A percentile compares a stretch with the other conserved stretches of the same genome.
Evolutionary conservation across 2,113 vertebrate genomes (phyloP).

Genomic region (Ancistrus triradiatus): DNA sequence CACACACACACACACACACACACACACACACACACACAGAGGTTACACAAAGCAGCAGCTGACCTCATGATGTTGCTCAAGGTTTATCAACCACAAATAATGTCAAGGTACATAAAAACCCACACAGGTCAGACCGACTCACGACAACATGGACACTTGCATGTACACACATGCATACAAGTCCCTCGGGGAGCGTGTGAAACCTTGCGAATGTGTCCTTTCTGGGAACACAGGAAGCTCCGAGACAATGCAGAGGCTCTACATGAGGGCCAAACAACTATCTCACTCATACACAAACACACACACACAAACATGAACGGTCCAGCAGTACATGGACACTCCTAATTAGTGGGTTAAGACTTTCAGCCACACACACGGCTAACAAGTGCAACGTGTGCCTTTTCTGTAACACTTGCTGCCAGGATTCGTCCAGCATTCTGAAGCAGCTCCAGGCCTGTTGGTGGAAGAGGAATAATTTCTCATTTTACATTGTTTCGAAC

Average conservation of each 20-base stretch:
- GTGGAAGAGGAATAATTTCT: no score
- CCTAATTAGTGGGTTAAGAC: background rate
- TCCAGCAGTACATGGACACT: background rate
- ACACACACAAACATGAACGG: constrained; percentile 19
- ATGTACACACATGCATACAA: constrained; percentile 29
- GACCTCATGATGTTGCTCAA: background rate
- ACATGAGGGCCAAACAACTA: constrained; percentile 54
- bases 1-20: no score
- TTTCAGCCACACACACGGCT: no score
- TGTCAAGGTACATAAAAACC: constrained; percentile 3
- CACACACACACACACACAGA: background rate
- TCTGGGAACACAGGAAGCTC: constrained; percentile 72
- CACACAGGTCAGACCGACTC: background rate
- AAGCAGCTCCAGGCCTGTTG: no score
- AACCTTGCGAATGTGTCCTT: constrained; percentile 65
- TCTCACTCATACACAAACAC: constrained; percentile 3
- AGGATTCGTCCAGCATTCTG: no score
- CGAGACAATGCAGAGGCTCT: constrained; percentile 74
- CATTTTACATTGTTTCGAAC: no score
- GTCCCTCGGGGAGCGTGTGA: constrained; percentile 67
- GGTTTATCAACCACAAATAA: constrained; percentile 1
- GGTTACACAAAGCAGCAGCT: background rate
- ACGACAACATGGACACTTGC: background rate
- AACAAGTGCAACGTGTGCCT: no score
- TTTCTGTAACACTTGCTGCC: no score